Base-by-base conservation (phyloP, 2,888 invertebrate genomes). In the Scaptomyza caliginosa region DNA sequence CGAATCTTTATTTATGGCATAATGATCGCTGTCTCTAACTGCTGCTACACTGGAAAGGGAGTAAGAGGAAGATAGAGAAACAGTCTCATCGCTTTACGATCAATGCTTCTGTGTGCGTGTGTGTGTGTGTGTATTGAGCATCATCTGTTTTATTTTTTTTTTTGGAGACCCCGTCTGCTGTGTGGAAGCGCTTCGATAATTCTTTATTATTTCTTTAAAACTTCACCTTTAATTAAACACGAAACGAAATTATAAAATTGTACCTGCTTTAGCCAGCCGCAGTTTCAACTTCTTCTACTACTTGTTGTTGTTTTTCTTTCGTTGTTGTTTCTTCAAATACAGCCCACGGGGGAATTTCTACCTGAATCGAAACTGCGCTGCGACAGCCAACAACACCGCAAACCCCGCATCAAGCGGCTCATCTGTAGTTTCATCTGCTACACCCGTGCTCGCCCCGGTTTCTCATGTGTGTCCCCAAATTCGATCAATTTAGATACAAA, bases 161-260 rank as follows among this genome's bases (percentile, higher is more conserved):
- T 32, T 34, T 34, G 34, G 34, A 34, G 54, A 50, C 54, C 52
- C 67, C 58, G 74, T 60, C 73, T 60, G 48, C 60, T 16, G 34
- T 13, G 32, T 32, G 16, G 16, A 55, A 54, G 67, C 64, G 62
- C 79, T 81, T 67, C 73, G 86, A 86, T 86, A 84, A 84, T 84
- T 84, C 86, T 86, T 86, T 86, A 82, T 86, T 86, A 84, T 84
- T 86, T 85, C 82, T 78, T 80, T 87, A 82, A 85, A 83, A 84
- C 85, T 85, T 87, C 87, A 87, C 83, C 85, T 85, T 85, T 85
- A 85, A 85, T 85, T 85, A 85, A 85, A 87, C 85, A 87, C 83
- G 81, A 85, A 85, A 85, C 87, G 80, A 86, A 85, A 85, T 85
- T 85, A 86, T 82, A 85, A 87, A 85, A 85, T 80, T 85, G 85